Evolutionary conservation across 1,140 invertebrate genomes (phyloP), one percentile per base, ranked within the genome.

Genomic region (Drosophila pseudoobscura): DNA sequence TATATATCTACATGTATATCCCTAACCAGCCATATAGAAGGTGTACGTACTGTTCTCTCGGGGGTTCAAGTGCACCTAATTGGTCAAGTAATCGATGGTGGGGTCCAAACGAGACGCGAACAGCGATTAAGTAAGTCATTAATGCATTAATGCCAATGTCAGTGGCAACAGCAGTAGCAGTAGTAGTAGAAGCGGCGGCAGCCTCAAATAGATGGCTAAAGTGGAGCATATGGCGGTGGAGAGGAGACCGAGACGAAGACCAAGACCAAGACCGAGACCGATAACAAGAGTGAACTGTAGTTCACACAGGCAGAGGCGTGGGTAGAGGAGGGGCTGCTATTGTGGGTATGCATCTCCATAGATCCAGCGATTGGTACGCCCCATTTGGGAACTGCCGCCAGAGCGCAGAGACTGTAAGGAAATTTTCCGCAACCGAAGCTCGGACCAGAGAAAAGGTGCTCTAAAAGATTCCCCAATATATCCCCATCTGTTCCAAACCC

Each of bases 141-240:
- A 69, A 78, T 90, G 71, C 72, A 90, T 83, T 87, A 77, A 84
- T 90, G 88, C 88, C 88, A 90, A 90, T 90, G 88, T 74, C 88
- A 90, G 82, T 84, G 65, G 44, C 43, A 24, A 62, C 6, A 8
- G 29, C 88, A 90, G 82, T 80, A 63, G 44, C 44, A 90, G 82
- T 78, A 60, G 44, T 17, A 26, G 62, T 65, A 68, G 60, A 50
- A 39, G 58, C 66, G 52, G 11, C 11, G 11, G 35, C 35, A 39
- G 35, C 35, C 44, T 53, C 56, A 50, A 35, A 43, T 31, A 13
- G 41, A 43, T 57, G 31, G 8, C 55, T 41, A 65, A 60, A 63
- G 60, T 62, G 41, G 66, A 77, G 60, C 57, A 46, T 31, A 20
- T 46, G 49, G 24, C 11, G 26, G 35, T 39, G 24, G 8, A 69